A percentile compares a stretch with the other conserved stretches of the same genome.
phyloP scores from a whole-genome alignment of 2,113 vertebrate species.

The Chionis minor region DNA sequence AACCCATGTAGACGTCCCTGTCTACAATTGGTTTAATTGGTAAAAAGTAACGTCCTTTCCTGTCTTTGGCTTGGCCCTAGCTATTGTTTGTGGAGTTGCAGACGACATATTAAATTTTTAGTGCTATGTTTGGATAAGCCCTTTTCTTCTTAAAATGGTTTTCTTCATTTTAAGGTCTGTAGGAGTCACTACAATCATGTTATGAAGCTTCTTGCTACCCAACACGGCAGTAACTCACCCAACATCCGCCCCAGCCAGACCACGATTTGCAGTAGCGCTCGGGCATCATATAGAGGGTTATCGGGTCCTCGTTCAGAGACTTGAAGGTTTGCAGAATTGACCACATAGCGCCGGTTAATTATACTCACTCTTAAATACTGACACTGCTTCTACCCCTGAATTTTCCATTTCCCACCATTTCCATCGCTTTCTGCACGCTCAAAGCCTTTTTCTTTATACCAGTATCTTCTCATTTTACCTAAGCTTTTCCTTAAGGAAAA shows the following conservation, averaged over 20 bases:
- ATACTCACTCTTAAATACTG: accelerated
- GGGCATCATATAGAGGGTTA: accelerated
- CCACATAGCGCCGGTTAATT: background rate
- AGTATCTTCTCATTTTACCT: background rate
- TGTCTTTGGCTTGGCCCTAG: background rate
- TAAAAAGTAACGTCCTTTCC: accelerated
- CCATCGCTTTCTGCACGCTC: background rate
- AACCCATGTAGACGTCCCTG: background rate
- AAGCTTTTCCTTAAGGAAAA: background rate
- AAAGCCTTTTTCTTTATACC: background rate
- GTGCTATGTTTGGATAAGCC: background rate
- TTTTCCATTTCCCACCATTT: background rate
- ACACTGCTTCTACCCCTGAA: accelerated
- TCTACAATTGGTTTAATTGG: background rate
- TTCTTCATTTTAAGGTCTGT: background rate
- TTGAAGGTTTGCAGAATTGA: background rate
- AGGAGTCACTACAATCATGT: background rate
- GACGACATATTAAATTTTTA: background rate
- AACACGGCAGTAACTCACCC: background rate
- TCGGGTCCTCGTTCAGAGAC: background rate
- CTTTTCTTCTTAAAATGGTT: background rate
- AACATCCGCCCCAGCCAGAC: background rate
- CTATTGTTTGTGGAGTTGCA: background rate
- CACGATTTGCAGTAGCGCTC: accelerated
- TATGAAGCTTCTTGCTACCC: background rate